Percentiles rank a stretch among this genome's conserved stretches.
phyloP scores from a whole-genome alignment of 1,140 invertebrate genomes.

The Zaprionus africanus region DNA sequence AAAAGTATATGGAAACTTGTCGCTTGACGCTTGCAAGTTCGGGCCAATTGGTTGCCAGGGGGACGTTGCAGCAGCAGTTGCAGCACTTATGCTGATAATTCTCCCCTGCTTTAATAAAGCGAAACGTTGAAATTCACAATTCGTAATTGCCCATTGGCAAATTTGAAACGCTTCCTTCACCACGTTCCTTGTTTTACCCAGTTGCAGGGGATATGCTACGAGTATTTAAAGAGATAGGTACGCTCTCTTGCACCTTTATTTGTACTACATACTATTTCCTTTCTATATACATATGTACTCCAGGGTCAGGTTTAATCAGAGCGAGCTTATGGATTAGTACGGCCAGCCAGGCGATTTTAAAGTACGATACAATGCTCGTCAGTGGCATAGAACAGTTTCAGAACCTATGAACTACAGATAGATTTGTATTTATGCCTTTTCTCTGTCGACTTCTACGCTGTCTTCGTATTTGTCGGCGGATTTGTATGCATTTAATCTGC shows the following conservation, averaged over 20 bases:
- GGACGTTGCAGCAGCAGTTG: constrained; percentile 14
- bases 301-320: background rate
- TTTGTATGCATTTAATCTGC: constrained; percentile 40
- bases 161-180: background rate
- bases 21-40: constrained; percentile 29
- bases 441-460: background rate
- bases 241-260: background rate
- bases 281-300: background rate
- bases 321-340: background rate
- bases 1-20: constrained; percentile 49
- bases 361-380: background rate
- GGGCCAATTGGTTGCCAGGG: constrained; percentile 32
- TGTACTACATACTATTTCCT: no score
- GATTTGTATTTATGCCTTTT: constrained; percentile 18
- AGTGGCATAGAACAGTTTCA: background rate
- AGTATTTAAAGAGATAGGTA: background rate
- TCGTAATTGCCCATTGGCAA: constrained; percentile 14
- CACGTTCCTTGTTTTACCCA: background rate
- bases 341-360: background rate
- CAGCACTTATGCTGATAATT: constrained; percentile 21
- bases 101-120: constrained; percentile 6
- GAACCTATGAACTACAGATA: background rate
- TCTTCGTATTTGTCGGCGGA: constrained; percentile 9
- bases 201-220: background rate
- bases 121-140: constrained; percentile 20